These are phyloP conservation scores for Tiaroga cobitis DNA, from an alignment of 2,797 vertebrate genomes.

Conservation along the genomic window DNA sequence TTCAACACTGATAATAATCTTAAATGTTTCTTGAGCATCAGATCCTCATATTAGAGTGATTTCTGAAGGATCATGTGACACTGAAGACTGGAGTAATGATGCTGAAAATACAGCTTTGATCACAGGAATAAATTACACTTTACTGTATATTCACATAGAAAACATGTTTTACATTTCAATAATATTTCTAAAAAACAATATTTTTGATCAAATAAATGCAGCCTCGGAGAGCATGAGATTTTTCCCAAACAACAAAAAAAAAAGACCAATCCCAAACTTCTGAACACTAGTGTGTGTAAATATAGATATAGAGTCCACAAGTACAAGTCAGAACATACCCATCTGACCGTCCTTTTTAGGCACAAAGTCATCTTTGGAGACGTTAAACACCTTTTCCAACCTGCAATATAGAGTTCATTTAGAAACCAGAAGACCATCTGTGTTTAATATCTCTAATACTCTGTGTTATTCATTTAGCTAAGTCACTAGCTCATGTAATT, in stretches of 20 bases:
- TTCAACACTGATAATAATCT: no score
- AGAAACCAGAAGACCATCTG: background rate
- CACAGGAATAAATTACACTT: background rate
- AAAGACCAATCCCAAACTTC: no score
- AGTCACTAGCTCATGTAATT: background rate
- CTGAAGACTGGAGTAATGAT: no score
- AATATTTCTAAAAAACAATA: background rate
- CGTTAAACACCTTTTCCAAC: constrained; percentile 94
- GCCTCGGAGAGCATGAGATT: background rate
- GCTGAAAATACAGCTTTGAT: no score
- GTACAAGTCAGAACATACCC: constrained; percentile 73
- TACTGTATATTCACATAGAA: background rate
- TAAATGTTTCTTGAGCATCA: no score
- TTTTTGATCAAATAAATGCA: background rate
- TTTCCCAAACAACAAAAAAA: background rate
- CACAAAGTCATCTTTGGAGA: constrained; percentile 88
- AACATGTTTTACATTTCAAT: rapidly evolving
- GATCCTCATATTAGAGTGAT: no score
- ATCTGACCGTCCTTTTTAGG: constrained; percentile 85
- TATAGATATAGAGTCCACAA: background rate
- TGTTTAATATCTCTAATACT: background rate
- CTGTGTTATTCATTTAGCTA: background rate
- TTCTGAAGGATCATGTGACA: no score
- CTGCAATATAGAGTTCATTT: constrained; percentile 70
- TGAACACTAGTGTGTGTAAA: background rate